Base-by-base conservation (phyloP, 2,888 invertebrate genomes). In the Helleia helle region DNA sequence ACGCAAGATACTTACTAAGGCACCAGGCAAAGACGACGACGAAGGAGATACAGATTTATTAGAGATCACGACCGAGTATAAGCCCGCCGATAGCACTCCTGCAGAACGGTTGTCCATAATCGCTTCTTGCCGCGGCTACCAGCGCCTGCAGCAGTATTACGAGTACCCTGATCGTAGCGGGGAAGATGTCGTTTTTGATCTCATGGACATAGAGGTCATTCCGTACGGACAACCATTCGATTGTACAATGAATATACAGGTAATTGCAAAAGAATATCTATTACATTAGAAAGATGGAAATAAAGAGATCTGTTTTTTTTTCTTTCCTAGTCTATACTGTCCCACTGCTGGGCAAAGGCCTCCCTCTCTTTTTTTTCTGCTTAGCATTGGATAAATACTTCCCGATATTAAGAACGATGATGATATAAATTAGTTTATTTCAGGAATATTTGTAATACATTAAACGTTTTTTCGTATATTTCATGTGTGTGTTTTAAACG, bases 181-280 rank as follows among this genome's bases (percentile, higher is more conserved):
- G 43, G 88, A 89, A 56, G 91, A 91, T 55, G 89, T 91, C 3
- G 79, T 65, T 55, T 90, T 90, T 54, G 89, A 90, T 53, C 75
- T 91, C 39, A 86, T 89, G 59, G 90, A 91, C 44, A 88, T 91
- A 50, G 91, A 90, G 43, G 70, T 85, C 14, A 86, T 91, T 17
- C 87, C 87, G 6, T 87, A 89, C 47, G 91, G 91, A 0, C 87
- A 90, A 54, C 87, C 87, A 24, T 90, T 91, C 58, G 87, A 87
- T 54, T 88, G 91, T 42, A 87, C 87, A 17, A 88, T 91, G 62
- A 87, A 88, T 55, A 87, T 90, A 51, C 86, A 88, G 76, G 88
- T 88, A 53, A 50, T 28, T 25, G 5, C n/a, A n/a, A n/a, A n/a
- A n/a, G n/a, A n/a, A n/a, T n/a, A n/a, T n/a, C n/a, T n/a, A n/a